phyloP scores from a whole-genome alignment of 2,113 vertebrate genomes.

The Tringa solitaria region DNA sequence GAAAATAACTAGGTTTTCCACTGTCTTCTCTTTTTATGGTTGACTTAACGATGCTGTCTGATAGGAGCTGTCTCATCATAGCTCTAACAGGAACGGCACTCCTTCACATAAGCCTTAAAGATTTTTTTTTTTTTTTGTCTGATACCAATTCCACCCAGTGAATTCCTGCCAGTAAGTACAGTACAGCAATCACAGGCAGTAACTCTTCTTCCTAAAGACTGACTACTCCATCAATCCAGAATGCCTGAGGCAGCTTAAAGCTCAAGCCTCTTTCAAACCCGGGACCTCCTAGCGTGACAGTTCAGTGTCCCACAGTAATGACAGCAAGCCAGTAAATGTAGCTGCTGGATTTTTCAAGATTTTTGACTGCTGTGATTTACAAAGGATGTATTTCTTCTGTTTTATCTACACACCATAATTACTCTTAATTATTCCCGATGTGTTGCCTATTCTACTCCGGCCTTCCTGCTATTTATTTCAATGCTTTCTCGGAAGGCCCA shows the following conservation, averaged over 20 bases:
- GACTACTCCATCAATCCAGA: not conserved
- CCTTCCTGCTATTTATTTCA: slow-evolving; percentile 61
- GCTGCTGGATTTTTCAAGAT: not conserved
- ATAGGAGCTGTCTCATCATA: not conserved
- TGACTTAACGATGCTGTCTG: not conserved
- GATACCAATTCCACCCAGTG: not conserved
- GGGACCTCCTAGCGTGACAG: not conserved
- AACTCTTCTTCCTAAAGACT: not conserved
- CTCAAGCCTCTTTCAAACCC: not conserved
- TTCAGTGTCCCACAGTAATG: not conserved
- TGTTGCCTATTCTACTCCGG: slow-evolving; percentile 16
- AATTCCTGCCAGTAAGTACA: not conserved
- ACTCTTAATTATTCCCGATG: slow-evolving; percentile 59
- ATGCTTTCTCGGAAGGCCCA: slow-evolving; percentile 49
- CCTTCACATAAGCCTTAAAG: not conserved
- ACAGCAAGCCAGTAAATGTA: not conserved
- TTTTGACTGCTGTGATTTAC: slow-evolving; percentile 35
- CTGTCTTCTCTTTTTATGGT: not conserved
- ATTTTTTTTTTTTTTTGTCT: not conserved
- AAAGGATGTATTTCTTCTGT: slow-evolving; percentile 7
- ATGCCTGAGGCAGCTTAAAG: not conserved
- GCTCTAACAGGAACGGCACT: not conserved
- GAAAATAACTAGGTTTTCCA: not conserved
- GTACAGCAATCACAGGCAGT: not conserved
- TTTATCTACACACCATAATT: slow-evolving; percentile 1